These are phyloP conservation scores for Apodemus speciosus DNA, from an alignment of 2,113 vertebrate genomes.

Conservation along the genomic window DNA sequence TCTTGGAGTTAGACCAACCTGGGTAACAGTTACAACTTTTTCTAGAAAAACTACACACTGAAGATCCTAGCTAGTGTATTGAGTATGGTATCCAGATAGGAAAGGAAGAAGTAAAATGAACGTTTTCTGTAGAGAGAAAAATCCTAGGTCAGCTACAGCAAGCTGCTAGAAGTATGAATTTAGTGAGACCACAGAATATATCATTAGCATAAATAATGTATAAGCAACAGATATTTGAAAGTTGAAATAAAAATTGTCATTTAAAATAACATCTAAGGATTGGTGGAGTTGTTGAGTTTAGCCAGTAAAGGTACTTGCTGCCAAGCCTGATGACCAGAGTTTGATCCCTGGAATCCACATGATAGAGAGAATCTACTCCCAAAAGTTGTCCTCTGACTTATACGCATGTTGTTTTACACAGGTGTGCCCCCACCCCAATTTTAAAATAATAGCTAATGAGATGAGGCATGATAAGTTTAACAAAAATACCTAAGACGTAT, in stretches of 20 bases:
- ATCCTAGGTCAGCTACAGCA: neutral
- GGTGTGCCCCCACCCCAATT: neutral
- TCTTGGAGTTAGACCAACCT: neutral
- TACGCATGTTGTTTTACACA: neutral
- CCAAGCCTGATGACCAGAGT: neutral
- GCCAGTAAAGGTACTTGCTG: neutral
- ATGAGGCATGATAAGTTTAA: neutral
- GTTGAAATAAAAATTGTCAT: neutral
- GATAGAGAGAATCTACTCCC: neutral
- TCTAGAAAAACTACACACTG: neutral
- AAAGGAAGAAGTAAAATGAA: neutral
- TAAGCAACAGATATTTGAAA: neutral
- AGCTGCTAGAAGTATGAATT: neutral
- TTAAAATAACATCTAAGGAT: neutral
- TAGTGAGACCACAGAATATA: neutral
- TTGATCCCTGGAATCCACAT: neutral
- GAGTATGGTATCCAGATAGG: neutral
- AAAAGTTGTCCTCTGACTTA: neutral
- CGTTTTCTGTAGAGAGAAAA: neutral
- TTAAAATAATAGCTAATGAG: neutral
- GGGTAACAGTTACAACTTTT: neutral
- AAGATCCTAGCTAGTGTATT: neutral
- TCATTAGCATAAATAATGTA: neutral
- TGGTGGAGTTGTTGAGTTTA: neutral
- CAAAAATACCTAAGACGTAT: neutral